Evolutionary conservation across 2,888 invertebrate species (phyloP).

Genomic region (Caenorhabditis sp.): DNA sequence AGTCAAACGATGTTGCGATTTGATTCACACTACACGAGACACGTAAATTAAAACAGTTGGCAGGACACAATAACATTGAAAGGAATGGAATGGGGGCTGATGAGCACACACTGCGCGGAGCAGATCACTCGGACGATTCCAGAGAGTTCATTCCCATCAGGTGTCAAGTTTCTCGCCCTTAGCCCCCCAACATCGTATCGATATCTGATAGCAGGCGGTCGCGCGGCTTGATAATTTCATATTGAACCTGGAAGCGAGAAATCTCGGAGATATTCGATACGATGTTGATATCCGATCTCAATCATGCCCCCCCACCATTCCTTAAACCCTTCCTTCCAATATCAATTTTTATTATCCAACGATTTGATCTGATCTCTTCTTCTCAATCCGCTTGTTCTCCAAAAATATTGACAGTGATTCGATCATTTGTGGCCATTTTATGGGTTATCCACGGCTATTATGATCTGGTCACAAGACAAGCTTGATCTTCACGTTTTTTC

Average conservation of each 20-base stretch:
- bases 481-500: no score
- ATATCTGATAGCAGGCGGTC: constrained; percentile 38
- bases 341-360: constrained; percentile 33
- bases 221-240: constrained; percentile 9
- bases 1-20: constrained; percentile 38
- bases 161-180: constrained; percentile 42
- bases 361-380: not conserved
- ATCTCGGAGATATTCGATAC: constrained; percentile 33
- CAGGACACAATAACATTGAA: constrained; percentile 42
- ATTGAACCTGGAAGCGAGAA: constrained; percentile 26
- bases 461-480: no score
- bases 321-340: not conserved
- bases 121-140: not conserved
- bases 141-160: not conserved
- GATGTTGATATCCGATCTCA: constrained; percentile 37
- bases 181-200: constrained; percentile 13
- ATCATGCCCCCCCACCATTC: constrained; percentile 8
- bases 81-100: constrained; percentile 4
- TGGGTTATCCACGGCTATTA: no score
- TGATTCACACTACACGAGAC: constrained; percentile 2
- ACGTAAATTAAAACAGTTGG: constrained; percentile 35
- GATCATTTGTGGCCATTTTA: no score
- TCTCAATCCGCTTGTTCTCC: no score
- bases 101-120: not conserved
- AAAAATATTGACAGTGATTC: no score